Base-by-base conservation (phyloP, 2,888 invertebrate species). In the Oligia fasciuncula region DNA sequence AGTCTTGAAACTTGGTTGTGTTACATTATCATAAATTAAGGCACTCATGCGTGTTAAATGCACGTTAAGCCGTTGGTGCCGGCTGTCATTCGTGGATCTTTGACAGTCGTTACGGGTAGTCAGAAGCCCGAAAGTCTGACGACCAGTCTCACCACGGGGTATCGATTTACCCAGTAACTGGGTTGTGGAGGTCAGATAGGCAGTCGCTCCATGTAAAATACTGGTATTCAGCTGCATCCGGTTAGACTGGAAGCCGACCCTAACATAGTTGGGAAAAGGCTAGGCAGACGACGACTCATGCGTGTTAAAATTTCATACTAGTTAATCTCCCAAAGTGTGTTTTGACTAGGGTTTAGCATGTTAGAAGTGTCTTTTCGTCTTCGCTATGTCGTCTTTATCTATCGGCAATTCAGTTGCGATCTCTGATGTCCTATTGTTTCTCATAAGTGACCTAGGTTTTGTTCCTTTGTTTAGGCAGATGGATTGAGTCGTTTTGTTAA, bases 381-480 rank as follows among this genome's bases (percentile, higher is more conserved):
- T 67, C 49, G 5, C 19, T 49, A 11, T 17, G 35, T 62, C 14
- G 17, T 43, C 76, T 46, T 40, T 80, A 68, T 77, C 62, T 40
- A 46, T 68, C 17, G 40, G 35, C 35, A 54, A 76, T 76, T 76
- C 62, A 67, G 60, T 46, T 29, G n/a, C 46, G 46, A 83, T 80
- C 80, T 67, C 17, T 57, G 29, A 77, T 83, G 54, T 57, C 29
- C 68, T 4, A 80, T 80, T 80, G 80, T 80, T 80, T 65, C 83
- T 49, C 8, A 35, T 57, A 40, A 9, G 40, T 63, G 57, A 63
- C 13, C 35, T 35, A 77, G 79, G 65, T 83, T 77, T 69, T 80
- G 69, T 69, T 60, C 63, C 78, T 84, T 80, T 80, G 80, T 80
- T 78, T 14, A 14, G 2, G 14, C 57, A 40, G n/a, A 77, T 77